Evolutionary conservation across 2,797 vertebrate genomes (phyloP).

Genomic region (Fistularia commersonii): DNA sequence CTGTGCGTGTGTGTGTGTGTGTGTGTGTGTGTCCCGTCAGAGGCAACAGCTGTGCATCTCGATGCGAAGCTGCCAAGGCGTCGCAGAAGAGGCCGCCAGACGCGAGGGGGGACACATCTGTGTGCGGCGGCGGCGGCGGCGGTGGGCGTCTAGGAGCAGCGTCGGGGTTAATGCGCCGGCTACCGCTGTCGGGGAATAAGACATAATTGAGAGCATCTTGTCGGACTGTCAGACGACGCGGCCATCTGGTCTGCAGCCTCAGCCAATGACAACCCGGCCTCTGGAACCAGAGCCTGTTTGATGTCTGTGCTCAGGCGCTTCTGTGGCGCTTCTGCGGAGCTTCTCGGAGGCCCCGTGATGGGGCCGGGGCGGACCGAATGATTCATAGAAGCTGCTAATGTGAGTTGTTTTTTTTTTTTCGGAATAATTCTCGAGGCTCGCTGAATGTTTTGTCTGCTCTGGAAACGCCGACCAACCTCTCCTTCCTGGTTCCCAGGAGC

Average conservation of each 20-base stretch:
- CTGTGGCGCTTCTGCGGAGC: conserved; percentile 19
- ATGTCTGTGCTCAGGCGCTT: conserved; percentile 20
- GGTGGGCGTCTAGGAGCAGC: too few species aligned
- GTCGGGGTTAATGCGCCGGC: conserved; percentile 2
- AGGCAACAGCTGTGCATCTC: conserved; percentile 34
- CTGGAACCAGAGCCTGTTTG: conserved; percentile 25
- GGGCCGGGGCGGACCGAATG: too few species aligned
- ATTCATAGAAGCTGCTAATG: conserved; percentile 68
- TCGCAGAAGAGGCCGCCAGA: too few species aligned
- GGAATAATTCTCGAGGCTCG: conserved; percentile 65
- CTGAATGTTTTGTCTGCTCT: conserved; percentile 64
- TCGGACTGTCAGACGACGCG: conserved; percentile 15
- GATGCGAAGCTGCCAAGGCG: conserved; percentile 45
- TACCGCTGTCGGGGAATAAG: too few species aligned
- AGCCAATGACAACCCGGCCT: too few species aligned
- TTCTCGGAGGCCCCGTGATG: too few species aligned
- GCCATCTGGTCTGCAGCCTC: conserved; percentile 18
- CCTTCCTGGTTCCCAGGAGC: conserved; percentile 35
- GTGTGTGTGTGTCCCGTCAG: too few species aligned
- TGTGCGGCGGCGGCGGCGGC: too few species aligned
- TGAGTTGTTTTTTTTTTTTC: conserved; percentile 72
- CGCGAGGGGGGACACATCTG: too few species aligned
- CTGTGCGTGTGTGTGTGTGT: too few species aligned
- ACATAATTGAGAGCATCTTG: conserved; percentile 13
- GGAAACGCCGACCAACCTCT: conserved; percentile 62